A percentile compares a stretch with the other conserved stretches of the same genome.
Evolutionary conservation across 2,797 vertebrate genomes (phyloP).

Genomic region (Odontamblyopus lacepedii): DNA sequence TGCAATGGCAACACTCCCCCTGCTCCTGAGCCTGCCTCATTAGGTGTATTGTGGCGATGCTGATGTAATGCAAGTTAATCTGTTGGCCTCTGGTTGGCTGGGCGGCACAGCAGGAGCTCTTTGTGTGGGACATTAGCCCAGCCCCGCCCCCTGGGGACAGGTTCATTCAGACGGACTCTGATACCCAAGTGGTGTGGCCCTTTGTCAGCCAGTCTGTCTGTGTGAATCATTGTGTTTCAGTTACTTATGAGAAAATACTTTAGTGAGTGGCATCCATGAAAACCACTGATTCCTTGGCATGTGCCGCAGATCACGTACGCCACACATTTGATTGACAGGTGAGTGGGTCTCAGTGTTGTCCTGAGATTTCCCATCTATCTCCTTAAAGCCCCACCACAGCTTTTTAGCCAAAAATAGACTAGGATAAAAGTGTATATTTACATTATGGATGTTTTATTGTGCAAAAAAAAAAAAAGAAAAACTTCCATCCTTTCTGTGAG

Average conservation of each 20-base stretch:
- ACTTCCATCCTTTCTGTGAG: no score
- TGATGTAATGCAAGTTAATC: slow-evolving; percentile 86
- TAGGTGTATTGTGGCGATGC: slow-evolving; percentile 79
- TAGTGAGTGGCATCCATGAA: slow-evolving; percentile 52
- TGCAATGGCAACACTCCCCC: slow-evolving; percentile 63
- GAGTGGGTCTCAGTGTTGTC: slow-evolving; percentile 5
- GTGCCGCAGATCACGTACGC: slow-evolving; percentile 75
- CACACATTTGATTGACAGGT: slow-evolving; percentile 42
- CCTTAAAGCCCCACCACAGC: neutral
- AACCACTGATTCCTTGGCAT: slow-evolving; percentile 70
- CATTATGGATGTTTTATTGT: no score
- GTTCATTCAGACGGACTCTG: slow-evolving; percentile 82
- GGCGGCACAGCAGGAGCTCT: slow-evolving; percentile 65
- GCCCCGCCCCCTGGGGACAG: slow-evolving; percentile 78
- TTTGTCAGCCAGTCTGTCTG: slow-evolving; percentile 60
- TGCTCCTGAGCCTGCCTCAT: slow-evolving; percentile 74
- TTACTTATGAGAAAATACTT: slow-evolving; percentile 70
- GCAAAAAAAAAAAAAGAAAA: no score
- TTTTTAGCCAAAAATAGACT: no score
- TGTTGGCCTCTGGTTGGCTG: slow-evolving; percentile 79
- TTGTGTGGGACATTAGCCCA: slow-evolving; percentile 76
- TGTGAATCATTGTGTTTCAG: slow-evolving; percentile 47
- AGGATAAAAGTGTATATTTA: no score
- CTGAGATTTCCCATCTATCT: neutral
- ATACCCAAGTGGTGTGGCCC: slow-evolving; percentile 72